Evolutionary conservation across 1,140 invertebrate genomes (phyloP).

Genomic region (Drosophila bipectinata): DNA sequence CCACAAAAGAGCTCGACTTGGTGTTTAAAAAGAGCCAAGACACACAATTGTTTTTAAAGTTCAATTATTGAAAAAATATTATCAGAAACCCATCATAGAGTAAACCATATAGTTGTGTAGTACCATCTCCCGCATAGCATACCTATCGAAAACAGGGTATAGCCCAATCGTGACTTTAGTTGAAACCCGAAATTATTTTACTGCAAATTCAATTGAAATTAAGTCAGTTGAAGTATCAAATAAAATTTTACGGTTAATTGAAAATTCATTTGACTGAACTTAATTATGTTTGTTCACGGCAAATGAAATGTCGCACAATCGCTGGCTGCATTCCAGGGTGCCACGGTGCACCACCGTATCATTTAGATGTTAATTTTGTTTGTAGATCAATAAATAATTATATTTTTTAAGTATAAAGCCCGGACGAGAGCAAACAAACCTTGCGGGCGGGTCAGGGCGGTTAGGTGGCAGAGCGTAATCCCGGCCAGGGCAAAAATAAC

Average conservation of each 20-base stretch:
- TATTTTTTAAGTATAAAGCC: slow-evolving; percentile 43
- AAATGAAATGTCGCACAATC: slow-evolving; percentile 32
- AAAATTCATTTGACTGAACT: slow-evolving; percentile 47
- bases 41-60: background rate
- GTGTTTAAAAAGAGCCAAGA: background rate
- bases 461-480: slow-evolving; percentile 52
- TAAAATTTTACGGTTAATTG: slow-evolving; percentile 59
- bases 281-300: slow-evolving; percentile 53
- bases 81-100: background rate
- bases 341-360: slow-evolving; percentile 1
- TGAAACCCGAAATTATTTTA: slow-evolving; percentile 10
- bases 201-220: slow-evolving; percentile 5
- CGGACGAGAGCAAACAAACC: slow-evolving; percentile 47
- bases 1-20: background rate
- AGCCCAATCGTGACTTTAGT: background rate
- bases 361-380: slow-evolving; percentile 55
- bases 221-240: slow-evolving; percentile 21
- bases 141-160: background rate
- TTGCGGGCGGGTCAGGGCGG: slow-evolving; percentile 1
- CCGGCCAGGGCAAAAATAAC: slow-evolving; percentile 27
- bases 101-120: background rate
- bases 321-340: slow-evolving; percentile 2
- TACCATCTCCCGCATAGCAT: too few species aligned
- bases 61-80: background rate
- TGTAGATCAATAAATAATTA: slow-evolving; percentile 50